phyloP scores from a whole-genome alignment of 2,113 vertebrate species.

The Ceyx margarethae region DNA sequence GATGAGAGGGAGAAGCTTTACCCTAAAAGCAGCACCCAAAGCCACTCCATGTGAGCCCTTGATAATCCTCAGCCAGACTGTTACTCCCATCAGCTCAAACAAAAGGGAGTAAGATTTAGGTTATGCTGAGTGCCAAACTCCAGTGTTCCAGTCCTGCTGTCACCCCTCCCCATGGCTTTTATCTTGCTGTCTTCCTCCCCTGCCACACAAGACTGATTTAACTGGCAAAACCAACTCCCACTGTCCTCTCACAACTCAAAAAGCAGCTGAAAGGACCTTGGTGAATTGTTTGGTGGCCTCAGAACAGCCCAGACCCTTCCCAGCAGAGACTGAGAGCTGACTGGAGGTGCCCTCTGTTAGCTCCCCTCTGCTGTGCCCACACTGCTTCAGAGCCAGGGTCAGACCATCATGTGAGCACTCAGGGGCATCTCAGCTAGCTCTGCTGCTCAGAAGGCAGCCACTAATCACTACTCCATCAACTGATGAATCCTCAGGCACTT shows the following conservation, averaged over 20 bases:
- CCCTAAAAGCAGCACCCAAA: conserved; percentile 12
- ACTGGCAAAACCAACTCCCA: background rate
- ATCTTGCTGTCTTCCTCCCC: background rate
- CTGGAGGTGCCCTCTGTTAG: background rate
- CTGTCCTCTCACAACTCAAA: background rate
- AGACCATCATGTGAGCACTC: background rate
- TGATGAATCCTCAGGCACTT: background rate
- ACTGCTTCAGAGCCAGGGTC: background rate
- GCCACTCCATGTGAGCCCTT: background rate
- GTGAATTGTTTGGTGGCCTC: background rate
- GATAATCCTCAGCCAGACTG: conserved; percentile 12
- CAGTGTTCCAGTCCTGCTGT: background rate
- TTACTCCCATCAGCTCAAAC: conserved; percentile 26
- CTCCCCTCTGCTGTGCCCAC: background rate
- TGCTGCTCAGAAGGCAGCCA: background rate
- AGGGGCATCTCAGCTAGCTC: background rate
- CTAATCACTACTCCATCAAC: background rate
- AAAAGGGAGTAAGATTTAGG: conserved; percentile 6
- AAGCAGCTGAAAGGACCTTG: background rate
- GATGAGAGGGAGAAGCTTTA: conserved; percentile 31
- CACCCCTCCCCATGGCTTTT: background rate
- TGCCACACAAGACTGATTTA: background rate
- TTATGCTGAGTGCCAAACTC: background rate
- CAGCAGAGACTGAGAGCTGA: background rate
- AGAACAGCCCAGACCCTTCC: background rate